A percentile compares a stretch with the other conserved stretches of the same genome.
Evolutionary conservation across 2,888 invertebrate species (phyloP).

Genomic region (Netelia melanura): DNA sequence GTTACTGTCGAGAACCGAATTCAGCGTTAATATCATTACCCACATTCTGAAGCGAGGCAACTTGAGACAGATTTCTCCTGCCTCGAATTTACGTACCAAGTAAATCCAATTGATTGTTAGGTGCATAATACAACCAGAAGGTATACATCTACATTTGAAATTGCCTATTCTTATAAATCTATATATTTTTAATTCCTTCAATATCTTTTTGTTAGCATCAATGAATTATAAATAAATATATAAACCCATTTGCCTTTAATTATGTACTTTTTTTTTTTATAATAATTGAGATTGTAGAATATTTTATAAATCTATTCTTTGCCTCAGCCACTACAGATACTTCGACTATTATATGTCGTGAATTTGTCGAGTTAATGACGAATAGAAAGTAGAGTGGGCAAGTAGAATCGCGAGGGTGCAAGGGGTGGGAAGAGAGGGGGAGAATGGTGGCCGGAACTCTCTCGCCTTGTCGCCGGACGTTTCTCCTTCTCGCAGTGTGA

Average conservation of each 20-base stretch:
- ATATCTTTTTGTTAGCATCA: no score
- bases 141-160: no score
- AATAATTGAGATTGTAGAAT: no score
- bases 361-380: conserved; percentile 41
- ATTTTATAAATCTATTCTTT: no score
- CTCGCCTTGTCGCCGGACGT: conserved; percentile 65
- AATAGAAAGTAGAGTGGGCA: conserved; percentile 31
- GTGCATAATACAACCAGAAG: background rate
- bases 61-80: background rate
- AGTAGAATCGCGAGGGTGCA: conserved; percentile 5
- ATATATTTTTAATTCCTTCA: no score
- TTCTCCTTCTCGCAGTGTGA: conserved; percentile 61
- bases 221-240: background rate
- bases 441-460: conserved; percentile 55
- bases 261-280: background rate
- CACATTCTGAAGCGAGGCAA: background rate
- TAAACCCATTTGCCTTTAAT: background rate
- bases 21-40: background rate
- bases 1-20: background rate
- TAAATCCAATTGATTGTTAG: background rate
- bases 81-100: background rate
- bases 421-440: conserved; percentile 1
- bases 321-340: background rate
- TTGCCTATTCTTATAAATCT: no score
- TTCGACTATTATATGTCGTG: background rate